A percentile compares a stretch with the other conserved stretches of the same genome.
Evolutionary conservation across 2,113 vertebrate species (phyloP).

Genomic region (Indri indri): DNA sequence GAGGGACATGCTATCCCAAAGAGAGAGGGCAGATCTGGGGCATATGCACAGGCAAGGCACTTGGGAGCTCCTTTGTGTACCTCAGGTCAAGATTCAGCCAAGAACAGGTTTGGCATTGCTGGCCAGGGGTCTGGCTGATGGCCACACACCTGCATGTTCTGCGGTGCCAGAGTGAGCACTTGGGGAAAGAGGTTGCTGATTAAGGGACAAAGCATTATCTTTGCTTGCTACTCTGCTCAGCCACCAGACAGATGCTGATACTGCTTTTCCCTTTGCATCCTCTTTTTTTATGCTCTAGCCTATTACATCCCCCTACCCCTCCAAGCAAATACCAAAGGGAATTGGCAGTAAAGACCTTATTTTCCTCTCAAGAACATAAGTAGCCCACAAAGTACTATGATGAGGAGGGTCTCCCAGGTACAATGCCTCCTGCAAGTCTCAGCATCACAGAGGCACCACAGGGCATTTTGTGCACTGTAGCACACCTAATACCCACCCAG

Average conservation of each 20-base stretch:
- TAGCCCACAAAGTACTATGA: background rate
- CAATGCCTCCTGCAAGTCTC: background rate
- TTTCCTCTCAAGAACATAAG: background rate
- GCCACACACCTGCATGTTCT: constrained; percentile 83
- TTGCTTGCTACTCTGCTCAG: constrained; percentile 73
- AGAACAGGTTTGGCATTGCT: constrained; percentile 11
- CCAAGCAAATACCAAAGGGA: background rate
- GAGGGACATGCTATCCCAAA: constrained; percentile 5
- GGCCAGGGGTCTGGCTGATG: constrained; percentile 74
- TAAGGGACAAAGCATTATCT: constrained; percentile 75
- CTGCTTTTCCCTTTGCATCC: background rate
- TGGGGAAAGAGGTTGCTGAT: constrained; percentile 77
- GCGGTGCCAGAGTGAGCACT: constrained; percentile 76
- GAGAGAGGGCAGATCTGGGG: constrained; percentile 29
- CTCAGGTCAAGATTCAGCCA: background rate
- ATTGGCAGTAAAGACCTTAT: background rate
- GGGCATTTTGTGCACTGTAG: background rate
- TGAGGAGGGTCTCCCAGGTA: background rate
- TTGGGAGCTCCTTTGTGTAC: constrained; percentile 33
- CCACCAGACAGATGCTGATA: constrained; percentile 44
- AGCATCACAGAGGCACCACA: background rate
- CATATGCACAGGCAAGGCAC: background rate
- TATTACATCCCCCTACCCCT: background rate
- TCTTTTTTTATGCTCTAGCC: background rate
- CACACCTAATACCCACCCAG: background rate